These are phyloP conservation scores for Cheilosia impressa DNA, from an alignment of 2,888 invertebrate species.

Conservation along the genomic window DNA sequence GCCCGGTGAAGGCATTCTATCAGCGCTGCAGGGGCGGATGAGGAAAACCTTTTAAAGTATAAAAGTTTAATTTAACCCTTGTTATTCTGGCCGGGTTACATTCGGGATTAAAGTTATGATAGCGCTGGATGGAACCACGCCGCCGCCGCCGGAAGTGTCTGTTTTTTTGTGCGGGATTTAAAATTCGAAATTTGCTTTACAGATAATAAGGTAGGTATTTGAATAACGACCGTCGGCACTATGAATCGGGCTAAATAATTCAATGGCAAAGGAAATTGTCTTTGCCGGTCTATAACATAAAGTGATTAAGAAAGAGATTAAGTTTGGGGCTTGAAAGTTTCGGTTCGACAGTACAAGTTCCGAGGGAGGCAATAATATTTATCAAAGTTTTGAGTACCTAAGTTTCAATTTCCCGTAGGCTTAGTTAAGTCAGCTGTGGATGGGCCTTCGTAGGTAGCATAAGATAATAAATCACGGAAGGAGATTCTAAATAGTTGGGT, in stretches of 20 bases:
- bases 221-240: conserved; percentile 27
- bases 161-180: conserved; percentile 16
- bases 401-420: too few relatives aligned
- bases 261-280: not conserved
- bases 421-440: too few relatives aligned
- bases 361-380: too few relatives aligned
- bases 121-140: not conserved
- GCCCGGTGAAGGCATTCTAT: not conserved
- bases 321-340: too few relatives aligned
- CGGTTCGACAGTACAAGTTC: too few relatives aligned
- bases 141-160: conserved; percentile 2
- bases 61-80: conserved; percentile 55
- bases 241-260: conserved; percentile 46
- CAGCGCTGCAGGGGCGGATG: not conserved
- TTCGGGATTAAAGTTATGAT: conserved; percentile 24
- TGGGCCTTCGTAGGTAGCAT: too few relatives aligned
- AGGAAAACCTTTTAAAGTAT: conserved; percentile 57
- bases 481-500: too few relatives aligned
- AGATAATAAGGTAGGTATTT: conserved; percentile 4
- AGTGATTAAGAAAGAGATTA: too few relatives aligned
- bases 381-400: too few relatives aligned
- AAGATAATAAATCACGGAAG: too few relatives aligned
- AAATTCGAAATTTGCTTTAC: conserved; percentile 19
- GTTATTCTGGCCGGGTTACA: conserved; percentile 22
- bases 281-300: not conserved